Conservation (phyloP, 1,140 invertebrate genomes). For the Apis dorsata region DNA sequence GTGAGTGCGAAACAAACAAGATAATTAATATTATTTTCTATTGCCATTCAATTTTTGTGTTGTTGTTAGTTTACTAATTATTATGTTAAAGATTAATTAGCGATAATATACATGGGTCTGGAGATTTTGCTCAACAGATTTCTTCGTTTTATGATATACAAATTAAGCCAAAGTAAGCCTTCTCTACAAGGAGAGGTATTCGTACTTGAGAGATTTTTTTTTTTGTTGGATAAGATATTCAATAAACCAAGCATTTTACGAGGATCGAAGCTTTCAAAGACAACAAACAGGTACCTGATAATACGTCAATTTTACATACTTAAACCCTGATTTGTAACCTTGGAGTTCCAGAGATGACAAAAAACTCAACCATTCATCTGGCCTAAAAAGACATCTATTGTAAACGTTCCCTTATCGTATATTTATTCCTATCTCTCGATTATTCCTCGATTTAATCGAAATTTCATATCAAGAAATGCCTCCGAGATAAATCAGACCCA, state of each 20-base stretch:
- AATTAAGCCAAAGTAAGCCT: background rate
- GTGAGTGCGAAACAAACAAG: background rate
- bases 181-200: background rate
- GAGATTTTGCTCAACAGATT: too few relatives aligned
- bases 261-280: background rate
- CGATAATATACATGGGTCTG: too few relatives aligned
- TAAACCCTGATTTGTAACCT: background rate
- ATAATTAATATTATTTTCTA: background rate
- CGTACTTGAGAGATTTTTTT: background rate
- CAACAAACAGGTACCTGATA: background rate
- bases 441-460: background rate
- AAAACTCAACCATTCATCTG: background rate
- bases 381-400: background rate
- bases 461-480: background rate
- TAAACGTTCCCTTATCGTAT: background rate
- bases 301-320: background rate
- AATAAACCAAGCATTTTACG: background rate
- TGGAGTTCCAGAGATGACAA: background rate
- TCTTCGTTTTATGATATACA: background rate
- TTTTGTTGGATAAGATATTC: too few relatives aligned
- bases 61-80: background rate
- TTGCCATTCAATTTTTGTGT: too few relatives aligned
- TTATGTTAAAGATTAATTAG: too few relatives aligned
- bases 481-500: background rate
- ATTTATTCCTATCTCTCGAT: background rate